Conservation (phyloP, 2,888 invertebrate genomes). For the Hesperia comma region DNA sequence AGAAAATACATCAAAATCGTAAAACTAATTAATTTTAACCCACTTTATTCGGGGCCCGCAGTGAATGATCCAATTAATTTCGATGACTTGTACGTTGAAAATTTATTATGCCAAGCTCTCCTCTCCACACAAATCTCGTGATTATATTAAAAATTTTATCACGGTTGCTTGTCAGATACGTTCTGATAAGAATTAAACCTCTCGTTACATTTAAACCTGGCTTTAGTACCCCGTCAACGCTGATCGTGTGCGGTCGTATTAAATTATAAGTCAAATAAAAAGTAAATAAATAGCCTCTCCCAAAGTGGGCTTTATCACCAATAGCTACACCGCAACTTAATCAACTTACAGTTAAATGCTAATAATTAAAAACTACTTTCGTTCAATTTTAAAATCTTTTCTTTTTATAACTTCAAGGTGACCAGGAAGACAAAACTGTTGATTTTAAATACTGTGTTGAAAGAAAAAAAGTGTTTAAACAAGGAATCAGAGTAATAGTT, state of each 20-base stretch:
- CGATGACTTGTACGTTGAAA: conserved; percentile 10
- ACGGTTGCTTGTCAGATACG: conserved; percentile 10
- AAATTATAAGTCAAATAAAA: background rate
- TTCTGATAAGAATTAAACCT: conserved; percentile 27
- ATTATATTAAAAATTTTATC: conserved; percentile 25
- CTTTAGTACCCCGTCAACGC: background rate
- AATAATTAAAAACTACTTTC: too few species aligned
- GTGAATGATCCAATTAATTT: background rate
- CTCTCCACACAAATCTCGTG: background rate
- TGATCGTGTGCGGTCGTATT: background rate
- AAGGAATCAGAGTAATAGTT: conserved; percentile 3
- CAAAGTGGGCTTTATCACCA: too few species aligned
- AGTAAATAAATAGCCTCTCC: background rate
- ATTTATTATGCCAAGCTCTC: conserved; percentile 8
- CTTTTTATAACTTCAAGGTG: conserved; percentile 8
- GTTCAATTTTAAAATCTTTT: background rate
- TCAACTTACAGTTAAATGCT: too few species aligned
- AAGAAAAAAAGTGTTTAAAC: conserved; percentile 9
- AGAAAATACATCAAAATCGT: too few species aligned
- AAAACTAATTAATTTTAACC: too few species aligned
- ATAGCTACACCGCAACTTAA: too few species aligned
- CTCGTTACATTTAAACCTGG: conserved; percentile 2
- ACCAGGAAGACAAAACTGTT: conserved; percentile 18
- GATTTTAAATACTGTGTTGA: background rate
- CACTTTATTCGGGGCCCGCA: background rate